Conservation (phyloP, 2,113 vertebrate species). For the Herpailurus yagouaroundi region DNA sequence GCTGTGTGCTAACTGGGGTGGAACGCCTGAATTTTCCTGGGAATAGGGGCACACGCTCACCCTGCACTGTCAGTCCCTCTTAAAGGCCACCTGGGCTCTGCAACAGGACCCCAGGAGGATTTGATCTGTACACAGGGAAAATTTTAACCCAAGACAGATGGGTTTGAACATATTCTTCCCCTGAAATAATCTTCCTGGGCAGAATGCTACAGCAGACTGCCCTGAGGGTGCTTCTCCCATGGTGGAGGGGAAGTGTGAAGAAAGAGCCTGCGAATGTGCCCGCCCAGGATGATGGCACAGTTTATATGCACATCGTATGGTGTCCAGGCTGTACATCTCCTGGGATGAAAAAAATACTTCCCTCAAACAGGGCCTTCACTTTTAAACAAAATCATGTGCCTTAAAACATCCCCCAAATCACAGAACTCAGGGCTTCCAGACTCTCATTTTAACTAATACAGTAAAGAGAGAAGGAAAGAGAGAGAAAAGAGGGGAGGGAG, state of each 20-base stretch:
- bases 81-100: background rate
- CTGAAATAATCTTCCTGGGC: background rate
- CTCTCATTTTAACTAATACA: background rate
- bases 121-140: background rate
- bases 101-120: background rate
- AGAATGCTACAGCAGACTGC: background rate
- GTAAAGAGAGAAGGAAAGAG: too few species aligned
- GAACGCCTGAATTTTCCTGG: background rate
- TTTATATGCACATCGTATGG: fast-evolving
- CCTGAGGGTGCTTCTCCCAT: background rate
- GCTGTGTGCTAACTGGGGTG: background rate
- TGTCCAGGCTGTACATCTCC: background rate
- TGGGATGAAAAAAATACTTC: background rate
- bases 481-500: background rate
- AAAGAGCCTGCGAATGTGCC: background rate
- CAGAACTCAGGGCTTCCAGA: background rate
- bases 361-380: background rate
- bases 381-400: background rate
- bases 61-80: background rate
- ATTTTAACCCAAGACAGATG: background rate
- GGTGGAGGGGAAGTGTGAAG: background rate
- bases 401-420: background rate
- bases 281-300: background rate
- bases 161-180: background rate
- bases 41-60: background rate